Evolutionary conservation across 2,797 vertebrate genomes (phyloP).

Genomic region (Sebastes nivosus): DNA sequence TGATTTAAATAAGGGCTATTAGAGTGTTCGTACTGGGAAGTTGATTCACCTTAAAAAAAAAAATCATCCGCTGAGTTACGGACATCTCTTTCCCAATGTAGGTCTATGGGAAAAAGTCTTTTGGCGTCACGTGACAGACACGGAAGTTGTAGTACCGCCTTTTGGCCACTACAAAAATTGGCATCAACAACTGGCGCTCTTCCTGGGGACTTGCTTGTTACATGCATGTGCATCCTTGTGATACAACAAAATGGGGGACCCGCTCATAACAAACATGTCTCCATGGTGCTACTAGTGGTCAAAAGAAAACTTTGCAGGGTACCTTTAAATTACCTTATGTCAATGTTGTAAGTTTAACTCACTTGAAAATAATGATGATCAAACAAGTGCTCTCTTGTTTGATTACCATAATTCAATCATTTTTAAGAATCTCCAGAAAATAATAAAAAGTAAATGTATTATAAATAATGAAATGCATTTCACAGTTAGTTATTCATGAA

Average conservation of each 20-base stretch:
- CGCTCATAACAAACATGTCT: not conserved
- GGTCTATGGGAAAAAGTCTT: too few relatives aligned
- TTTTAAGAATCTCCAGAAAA: not conserved
- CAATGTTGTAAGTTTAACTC: not conserved
- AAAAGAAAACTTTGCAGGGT: not conserved
- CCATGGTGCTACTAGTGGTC: not conserved
- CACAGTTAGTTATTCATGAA: not conserved
- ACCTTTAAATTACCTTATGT: not conserved
- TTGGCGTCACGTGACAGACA: accelerated
- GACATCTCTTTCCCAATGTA: too few relatives aligned
- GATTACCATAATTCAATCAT: not conserved
- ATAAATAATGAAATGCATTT: not conserved
- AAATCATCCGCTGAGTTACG: too few relatives aligned
- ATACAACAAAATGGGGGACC: not conserved
- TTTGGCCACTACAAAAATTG: too few relatives aligned
- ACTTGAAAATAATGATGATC: not conserved
- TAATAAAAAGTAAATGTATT: not conserved
- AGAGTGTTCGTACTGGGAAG: too few relatives aligned
- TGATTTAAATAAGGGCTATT: too few relatives aligned
- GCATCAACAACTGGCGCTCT: too few relatives aligned
- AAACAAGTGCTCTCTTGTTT: not conserved
- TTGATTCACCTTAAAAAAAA: too few relatives aligned
- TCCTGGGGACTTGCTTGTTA: too few relatives aligned
- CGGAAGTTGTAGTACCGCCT: accelerated
- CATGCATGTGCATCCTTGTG: not conserved